Evolutionary conservation across 92 coral and sea anemone genomes (phyloP), one percentile per base, ranked within the genome.

Genomic region (Actinostola sp.): DNA sequence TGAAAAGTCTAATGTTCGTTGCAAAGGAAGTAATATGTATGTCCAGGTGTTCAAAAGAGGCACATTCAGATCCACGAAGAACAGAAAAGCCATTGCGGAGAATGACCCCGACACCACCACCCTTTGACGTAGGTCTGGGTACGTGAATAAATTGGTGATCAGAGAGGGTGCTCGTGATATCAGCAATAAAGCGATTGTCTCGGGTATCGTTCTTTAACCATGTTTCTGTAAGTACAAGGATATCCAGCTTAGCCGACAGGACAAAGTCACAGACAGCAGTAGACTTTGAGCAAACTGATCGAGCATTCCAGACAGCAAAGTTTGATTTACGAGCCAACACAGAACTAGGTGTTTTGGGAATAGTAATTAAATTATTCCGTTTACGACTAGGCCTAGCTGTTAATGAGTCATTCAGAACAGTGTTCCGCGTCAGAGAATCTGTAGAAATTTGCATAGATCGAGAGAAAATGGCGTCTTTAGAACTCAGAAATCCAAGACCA

Each of bases 161-260:
- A 28, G 63, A 26, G 27, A 78, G 77, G 49, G 76, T 80, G 32
- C 71, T 80, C 29, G 79, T 80, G 56, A 80, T 35, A 71, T 71
- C 79, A 29, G 85, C 78, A 55, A 72, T 81, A 12, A 64, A 67
- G 5, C 61, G 39, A n/a, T 56, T 33, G 38, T 49, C 20, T 28
- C 36, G 27, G 15, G 51, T 50, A 45, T 30, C 35, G 28, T 70
- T 72, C 9, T 72, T 63, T 25, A 72, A 30, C 79, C 79, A 71
- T 7, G 79, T 80, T 63, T 80, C 86, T 10, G 80, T 80, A 4
- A 80, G 49, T 19, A 80, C 86, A 33, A 80, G 53, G 30, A 71
- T 65, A 44, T 63, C 80, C 31, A 80, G 42, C 35, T 33, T 67
- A 25, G 72, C 63, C 13, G 65, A 45, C 27, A 80, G 71, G 3